Evolutionary conservation across 2,113 vertebrate genomes (phyloP).

Genomic region (Neoarius graeffei): DNA sequence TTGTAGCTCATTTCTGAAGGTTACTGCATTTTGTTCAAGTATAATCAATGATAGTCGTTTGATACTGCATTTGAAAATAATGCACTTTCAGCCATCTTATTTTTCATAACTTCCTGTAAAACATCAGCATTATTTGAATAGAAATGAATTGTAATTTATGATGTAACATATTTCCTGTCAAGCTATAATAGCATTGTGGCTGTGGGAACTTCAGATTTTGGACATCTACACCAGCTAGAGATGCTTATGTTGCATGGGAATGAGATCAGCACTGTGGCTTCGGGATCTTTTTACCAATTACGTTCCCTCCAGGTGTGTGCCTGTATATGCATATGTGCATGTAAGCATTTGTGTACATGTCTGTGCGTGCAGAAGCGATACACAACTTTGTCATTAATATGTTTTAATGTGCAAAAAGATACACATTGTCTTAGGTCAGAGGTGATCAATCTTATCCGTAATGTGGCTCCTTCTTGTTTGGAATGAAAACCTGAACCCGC

Average conservation of each 20-base stretch:
- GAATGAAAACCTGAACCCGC: neutral
- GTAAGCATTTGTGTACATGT: neutral
- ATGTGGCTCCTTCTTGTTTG: neutral
- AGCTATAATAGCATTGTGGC: slow-evolving; percentile 78
- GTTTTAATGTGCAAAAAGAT: neutral
- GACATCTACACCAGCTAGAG: slow-evolving; percentile 71
- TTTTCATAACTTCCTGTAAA: neutral
- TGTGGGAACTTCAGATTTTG: slow-evolving; percentile 70
- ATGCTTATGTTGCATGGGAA: slow-evolving; percentile 81
- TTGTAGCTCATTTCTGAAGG: neutral
- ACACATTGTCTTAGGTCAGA: neutral
- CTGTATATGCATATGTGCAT: neutral
- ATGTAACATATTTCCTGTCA: slow-evolving; percentile 30
- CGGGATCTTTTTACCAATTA: slow-evolving; percentile 73
- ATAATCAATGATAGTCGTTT: neutral
- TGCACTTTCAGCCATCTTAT: neutral
- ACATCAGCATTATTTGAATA: slow-evolving; percentile 15
- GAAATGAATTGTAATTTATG: slow-evolving; percentile 2
- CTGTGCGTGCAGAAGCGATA: slow-evolving; percentile 14
- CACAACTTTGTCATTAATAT: neutral
- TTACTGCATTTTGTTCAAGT: neutral
- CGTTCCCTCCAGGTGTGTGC: slow-evolving; percentile 73
- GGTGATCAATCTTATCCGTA: neutral
- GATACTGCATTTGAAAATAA: neutral
- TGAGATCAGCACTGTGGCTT: slow-evolving; percentile 67